These are phyloP conservation scores for Carollia perspicillata DNA, from an alignment of 2,113 vertebrate genomes.

Conservation along the genomic window DNA sequence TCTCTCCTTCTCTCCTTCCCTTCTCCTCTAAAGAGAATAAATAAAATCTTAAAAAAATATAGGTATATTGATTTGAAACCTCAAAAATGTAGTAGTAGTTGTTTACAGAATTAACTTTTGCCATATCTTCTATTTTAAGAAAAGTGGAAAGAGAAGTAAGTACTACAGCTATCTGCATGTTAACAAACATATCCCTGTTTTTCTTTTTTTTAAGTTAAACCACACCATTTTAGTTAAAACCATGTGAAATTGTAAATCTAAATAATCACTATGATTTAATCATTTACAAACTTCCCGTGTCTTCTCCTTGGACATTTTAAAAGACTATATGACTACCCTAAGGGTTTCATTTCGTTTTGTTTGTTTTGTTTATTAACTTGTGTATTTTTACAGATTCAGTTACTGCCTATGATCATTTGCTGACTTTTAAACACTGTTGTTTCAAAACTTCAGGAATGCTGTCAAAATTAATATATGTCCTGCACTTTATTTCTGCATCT, in stretches of 20 bases:
- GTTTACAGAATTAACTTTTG: background rate
- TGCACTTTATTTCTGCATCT: slow-evolving; percentile 36
- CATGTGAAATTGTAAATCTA: background rate
- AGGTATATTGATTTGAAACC: background rate
- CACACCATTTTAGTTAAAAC: background rate
- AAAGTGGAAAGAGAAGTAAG: background rate
- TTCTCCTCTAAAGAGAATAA: too few relatives aligned
- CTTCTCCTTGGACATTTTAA: background rate
- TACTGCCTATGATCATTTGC: background rate
- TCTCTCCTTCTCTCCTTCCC: too few relatives aligned
- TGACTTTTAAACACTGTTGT: slow-evolving; percentile 28
- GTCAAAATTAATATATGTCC: slow-evolving; percentile 56
- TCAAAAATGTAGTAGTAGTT: background rate
- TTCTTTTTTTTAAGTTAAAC: background rate
- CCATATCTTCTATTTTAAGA: background rate
- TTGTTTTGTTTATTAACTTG: background rate
- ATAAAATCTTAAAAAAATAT: too few relatives aligned
- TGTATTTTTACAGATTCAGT: background rate
- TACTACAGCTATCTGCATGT: background rate
- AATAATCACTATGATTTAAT: background rate
- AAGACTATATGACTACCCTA: background rate
- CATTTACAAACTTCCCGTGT: background rate
- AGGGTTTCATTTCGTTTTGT: background rate
- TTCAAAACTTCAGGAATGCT: slow-evolving; percentile 42
- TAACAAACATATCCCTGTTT: background rate